Conservation (phyloP, 1,140 invertebrate genomes). For the Schlechtendalia chinensis region DNA sequence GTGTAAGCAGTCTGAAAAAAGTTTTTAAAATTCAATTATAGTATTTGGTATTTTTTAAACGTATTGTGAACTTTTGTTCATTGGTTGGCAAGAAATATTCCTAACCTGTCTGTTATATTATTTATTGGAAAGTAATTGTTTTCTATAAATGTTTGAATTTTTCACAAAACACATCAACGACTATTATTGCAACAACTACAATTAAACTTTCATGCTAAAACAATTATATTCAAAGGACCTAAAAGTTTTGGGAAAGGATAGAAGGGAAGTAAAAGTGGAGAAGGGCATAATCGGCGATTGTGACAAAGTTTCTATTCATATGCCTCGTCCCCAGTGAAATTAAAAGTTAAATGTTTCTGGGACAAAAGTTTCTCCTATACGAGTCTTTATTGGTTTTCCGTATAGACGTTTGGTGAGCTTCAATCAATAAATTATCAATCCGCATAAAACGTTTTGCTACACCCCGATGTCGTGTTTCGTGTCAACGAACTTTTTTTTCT, state of each 20-base stretch:
- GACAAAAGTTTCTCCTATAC: conserved; percentile 19
- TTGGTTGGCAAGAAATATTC: background rate
- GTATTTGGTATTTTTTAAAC: background rate
- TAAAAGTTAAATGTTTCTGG: conserved; percentile 46
- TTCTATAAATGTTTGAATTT: background rate
- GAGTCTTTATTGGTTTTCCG: background rate
- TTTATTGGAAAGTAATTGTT: background rate
- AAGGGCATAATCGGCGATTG: background rate
- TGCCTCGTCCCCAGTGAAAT: conserved; percentile 18
- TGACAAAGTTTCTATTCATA: conserved; percentile 18
- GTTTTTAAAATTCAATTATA: background rate
- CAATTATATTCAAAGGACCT: background rate
- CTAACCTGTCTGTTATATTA: background rate
- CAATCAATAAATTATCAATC: conserved; percentile 42
- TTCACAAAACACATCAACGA: background rate
- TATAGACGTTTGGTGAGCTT: background rate
- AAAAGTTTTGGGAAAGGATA: background rate
- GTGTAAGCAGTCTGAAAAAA: conserved; percentile 82
- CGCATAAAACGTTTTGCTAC: conserved; percentile 16
- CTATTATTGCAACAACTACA: background rate
- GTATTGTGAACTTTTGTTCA: background rate
- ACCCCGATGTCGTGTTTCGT: background rate
- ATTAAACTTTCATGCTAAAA: background rate
- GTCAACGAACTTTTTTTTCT: background rate
- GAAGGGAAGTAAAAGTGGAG: background rate